Conservation (phyloP, 2,888 invertebrate genomes). For the Cosmia pyralina region DNA sequence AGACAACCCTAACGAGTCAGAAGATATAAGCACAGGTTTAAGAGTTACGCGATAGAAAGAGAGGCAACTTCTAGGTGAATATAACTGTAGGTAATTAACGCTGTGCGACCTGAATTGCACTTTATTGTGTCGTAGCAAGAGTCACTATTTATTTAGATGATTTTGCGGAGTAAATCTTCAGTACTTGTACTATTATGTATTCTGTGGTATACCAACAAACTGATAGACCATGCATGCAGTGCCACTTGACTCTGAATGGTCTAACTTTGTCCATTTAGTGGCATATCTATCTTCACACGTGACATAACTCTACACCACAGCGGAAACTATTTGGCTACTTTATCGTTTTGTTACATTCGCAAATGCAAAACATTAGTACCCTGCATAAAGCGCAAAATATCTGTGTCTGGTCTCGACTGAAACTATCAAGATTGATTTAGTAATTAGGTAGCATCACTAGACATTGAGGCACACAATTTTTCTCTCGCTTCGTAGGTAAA, state of each 20-base stretch:
- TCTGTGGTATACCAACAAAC: neutral
- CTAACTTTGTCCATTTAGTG: neutral
- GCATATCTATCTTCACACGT: neutral
- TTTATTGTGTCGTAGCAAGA: too few relatives aligned
- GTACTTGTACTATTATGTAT: too few relatives aligned
- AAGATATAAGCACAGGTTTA: too few relatives aligned
- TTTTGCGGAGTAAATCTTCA: too few relatives aligned
- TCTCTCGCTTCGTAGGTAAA: constrained; percentile 26
- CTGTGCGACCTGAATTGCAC: too few relatives aligned
- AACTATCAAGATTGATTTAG: constrained; percentile 25
- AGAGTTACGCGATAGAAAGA: too few relatives aligned
- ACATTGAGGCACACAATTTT: constrained; percentile 44
- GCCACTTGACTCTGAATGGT: neutral
- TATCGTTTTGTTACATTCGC: constrained; percentile 3
- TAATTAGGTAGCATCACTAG: constrained; percentile 36
- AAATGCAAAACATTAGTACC: constrained; percentile 12
- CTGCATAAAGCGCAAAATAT: constrained; percentile 44
- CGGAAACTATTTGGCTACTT: neutral
- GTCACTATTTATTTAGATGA: too few relatives aligned
- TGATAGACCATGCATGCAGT: neutral
- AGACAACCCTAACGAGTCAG: too few relatives aligned
- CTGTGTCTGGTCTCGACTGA: constrained; percentile 22
- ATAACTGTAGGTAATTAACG: too few relatives aligned
- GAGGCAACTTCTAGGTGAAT: too few relatives aligned
- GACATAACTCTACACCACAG: neutral